phyloP scores from a whole-genome alignment of 2,888 invertebrate genomes.

The Drepanosiphum platanoidis region DNA sequence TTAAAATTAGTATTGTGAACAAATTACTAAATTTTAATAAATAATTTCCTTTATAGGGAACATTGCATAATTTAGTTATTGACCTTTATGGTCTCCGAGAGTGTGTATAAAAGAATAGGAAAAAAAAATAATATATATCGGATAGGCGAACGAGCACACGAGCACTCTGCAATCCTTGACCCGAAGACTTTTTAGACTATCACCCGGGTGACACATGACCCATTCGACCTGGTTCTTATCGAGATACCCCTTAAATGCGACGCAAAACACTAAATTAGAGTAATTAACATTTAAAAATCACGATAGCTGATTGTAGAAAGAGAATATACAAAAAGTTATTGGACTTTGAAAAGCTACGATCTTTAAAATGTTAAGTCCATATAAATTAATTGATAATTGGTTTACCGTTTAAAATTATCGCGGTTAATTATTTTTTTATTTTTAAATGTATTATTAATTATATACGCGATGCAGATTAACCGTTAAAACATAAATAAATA shows the following conservation, averaged over 20 bases:
- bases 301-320: not conserved
- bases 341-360: conserved; percentile 5
- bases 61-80: conserved; percentile 39
- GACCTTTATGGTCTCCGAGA: conserved; percentile 47
- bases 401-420: not conserved
- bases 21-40: conserved; percentile 16
- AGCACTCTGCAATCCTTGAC: conserved; percentile 57
- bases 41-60: not conserved
- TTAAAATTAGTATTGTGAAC: conserved; percentile 25
- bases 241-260: conserved; percentile 44
- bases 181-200: conserved; percentile 58
- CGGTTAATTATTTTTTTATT: not conserved
- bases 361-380: not conserved
- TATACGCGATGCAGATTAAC: not conserved
- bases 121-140: conserved; percentile 24
- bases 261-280: conserved; percentile 52
- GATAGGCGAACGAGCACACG: conserved; percentile 37
- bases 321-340: not conserved
- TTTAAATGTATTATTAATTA: not conserved
- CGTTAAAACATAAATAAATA: not conserved
- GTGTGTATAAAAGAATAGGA: conserved; percentile 38
- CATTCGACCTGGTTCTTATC: conserved; percentile 51
- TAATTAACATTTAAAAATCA: conserved; percentile 39
- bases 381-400: not conserved
- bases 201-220: conserved; percentile 62